Base-by-base conservation (phyloP, 1,140 invertebrate genomes). In the Drosophila parabipectinata region DNA sequence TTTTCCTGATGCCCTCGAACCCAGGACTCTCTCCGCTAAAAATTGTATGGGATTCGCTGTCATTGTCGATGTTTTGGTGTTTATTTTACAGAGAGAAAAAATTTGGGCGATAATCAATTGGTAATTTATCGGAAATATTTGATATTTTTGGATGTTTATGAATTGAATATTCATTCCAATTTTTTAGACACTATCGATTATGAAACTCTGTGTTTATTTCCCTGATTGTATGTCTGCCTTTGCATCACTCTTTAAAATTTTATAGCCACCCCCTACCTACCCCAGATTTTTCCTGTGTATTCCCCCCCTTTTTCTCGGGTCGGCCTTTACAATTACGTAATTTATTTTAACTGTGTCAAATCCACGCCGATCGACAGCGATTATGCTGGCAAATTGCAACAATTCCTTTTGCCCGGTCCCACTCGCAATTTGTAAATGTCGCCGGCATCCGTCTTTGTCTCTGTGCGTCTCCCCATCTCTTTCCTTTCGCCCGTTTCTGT, bases 321-420 rank as follows among this genome's bases (percentile, higher is more conserved):
- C 64, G 62, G 63, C 61, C 61, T 79, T 72, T 73, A 72, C 83
- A 87, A 87, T 87, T 88, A 88, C 83, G 83, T 88, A 87, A 87
- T 87, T 87, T 87, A 88, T 87, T 87, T 88, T 88, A 88, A 88
- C 83, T 88, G 83, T 88, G 83, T 88, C 83, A 88, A 88, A 88
- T 88, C 79, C 83, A 83, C 76, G 79, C 76, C 83, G 84, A 88
- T 88, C 83, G 76, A 83, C 83, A 79, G 68, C 83, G 83, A 88
- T 88, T 88, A 87, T 88, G 75, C 79, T 83, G 83, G 82, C 82
- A 85, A 85, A 85, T 85, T 85, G 82, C 82, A 78, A 76, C 82
- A 81, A 88, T 85, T 82, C 71, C 82, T 82, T 67, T 61, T 15
- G 34, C 72, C 72, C 45, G 50, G 41, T 37, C 58, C 55, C 44